A percentile compares a stretch with the other conserved stretches of the same genome.
Evolutionary conservation across 64 coral and sea anemone genomes (phyloP).

Genomic region (Pachyseris speciosa): DNA sequence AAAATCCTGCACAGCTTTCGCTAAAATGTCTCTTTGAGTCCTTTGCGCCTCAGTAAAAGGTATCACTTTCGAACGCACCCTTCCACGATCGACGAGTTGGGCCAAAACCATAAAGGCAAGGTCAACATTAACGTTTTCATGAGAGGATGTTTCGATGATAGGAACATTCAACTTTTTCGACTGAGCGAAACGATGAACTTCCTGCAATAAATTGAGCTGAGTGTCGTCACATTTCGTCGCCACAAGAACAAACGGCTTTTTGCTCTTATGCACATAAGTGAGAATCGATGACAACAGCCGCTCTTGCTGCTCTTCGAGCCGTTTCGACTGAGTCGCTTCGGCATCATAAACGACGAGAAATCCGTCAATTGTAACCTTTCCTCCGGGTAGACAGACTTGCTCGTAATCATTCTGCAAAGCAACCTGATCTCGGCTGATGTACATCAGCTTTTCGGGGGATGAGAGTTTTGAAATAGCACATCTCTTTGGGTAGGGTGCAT

Average conservation of each 20-base stretch:
- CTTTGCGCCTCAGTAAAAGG: constrained; percentile 91
- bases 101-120: constrained; percentile 85
- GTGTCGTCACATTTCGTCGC: constrained; percentile 97
- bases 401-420: constrained; percentile 93
- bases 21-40: constrained; percentile 81
- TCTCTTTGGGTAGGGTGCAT: constrained; percentile 89
- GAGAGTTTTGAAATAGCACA: constrained; percentile 88
- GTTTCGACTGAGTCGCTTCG: constrained; percentile 78
- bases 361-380: constrained; percentile 92
- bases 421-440: constrained; percentile 98
- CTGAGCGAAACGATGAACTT: constrained; percentile 90
- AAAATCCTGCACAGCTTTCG: constrained; percentile 85
- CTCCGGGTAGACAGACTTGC: constrained; percentile 80
- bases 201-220: constrained; percentile 88
- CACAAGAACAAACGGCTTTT: constrained; percentile 90
- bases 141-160: constrained; percentile 87
- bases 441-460: constrained; percentile 97
- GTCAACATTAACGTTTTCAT: constrained; percentile 95
- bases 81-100: constrained; percentile 87
- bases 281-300: constrained; percentile 75
- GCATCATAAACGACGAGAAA: constrained; percentile 97
- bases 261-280: constrained; percentile 85
- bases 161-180: constrained; percentile 92
- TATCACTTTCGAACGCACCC: constrained; percentile 87
- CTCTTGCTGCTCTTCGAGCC: constrained; percentile 89